A percentile compares a stretch with the other conserved stretches of the same genome.
Evolutionary conservation across 2,888 invertebrate species (phyloP).

Genomic region (Oeneis ivallda): DNA sequence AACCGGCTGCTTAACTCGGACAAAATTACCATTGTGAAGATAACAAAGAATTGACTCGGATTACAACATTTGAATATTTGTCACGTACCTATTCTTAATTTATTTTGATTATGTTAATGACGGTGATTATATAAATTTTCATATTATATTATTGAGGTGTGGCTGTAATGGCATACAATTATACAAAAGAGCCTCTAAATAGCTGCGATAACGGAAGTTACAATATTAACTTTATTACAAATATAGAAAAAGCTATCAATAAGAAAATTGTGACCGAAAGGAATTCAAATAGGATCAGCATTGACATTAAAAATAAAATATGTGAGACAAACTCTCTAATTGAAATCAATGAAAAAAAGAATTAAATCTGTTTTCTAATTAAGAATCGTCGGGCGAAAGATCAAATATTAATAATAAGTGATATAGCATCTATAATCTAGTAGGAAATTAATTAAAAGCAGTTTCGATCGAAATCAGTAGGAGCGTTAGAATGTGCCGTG

Average conservation of each 20-base stretch:
- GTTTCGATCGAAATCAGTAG: constrained; percentile 71
- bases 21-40: constrained; percentile 57
- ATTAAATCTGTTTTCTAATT: constrained; percentile 44
- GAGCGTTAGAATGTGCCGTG: constrained; percentile 73
- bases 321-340: constrained; percentile 37
- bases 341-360: constrained; percentile 39
- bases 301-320: constrained; percentile 17
- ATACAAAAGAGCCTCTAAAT: neutral
- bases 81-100: constrained; percentile 43
- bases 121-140: constrained; percentile 39
- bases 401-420: constrained; percentile 57
- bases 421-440: constrained; percentile 63
- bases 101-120: constrained; percentile 40
- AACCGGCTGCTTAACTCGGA: constrained; percentile 62
- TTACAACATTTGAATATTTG: constrained; percentile 45
- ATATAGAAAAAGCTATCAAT: neutral
- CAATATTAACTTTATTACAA: neutral
- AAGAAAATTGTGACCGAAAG: neutral
- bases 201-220: constrained; percentile 10
- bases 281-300: neutral
- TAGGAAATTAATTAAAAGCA: constrained; percentile 77
- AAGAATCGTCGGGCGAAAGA: constrained; percentile 38
- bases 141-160: constrained; percentile 37
- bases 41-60: constrained; percentile 64
- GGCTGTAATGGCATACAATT: constrained; percentile 26